Evolutionary conservation across 2,888 invertebrate species (phyloP).

Genomic region (Cyclophora punctaria): DNA sequence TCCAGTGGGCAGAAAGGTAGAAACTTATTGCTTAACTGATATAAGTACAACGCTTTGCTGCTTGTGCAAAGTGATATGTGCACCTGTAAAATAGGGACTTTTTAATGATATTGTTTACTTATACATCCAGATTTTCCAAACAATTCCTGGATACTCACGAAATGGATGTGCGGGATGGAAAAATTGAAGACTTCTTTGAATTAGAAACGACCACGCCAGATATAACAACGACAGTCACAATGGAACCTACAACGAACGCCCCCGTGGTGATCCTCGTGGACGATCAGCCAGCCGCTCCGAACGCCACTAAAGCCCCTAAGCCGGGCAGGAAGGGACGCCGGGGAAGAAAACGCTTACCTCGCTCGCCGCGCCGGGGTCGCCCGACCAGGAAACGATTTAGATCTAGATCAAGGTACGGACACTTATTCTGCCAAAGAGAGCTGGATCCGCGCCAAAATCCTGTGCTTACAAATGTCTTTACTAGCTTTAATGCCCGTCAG

Average conservation of each 20-base stretch:
- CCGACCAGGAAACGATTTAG: constrained; percentile 69
- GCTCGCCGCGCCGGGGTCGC: constrained; percentile 60
- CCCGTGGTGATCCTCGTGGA: constrained; percentile 65
- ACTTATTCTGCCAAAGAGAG: constrained; percentile 9
- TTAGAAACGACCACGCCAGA: constrained; percentile 51
- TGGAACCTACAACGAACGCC: constrained; percentile 45
- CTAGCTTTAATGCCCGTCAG: constrained; percentile 16
- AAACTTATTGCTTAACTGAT: too few species aligned
- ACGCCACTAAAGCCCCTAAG: constrained; percentile 44
- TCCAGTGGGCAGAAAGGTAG: constrained; percentile 79
- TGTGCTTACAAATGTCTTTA: constrained; percentile 1
- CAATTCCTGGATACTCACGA: constrained; percentile 81
- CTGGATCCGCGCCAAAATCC: constrained; percentile 11
- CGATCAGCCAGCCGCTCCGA: constrained; percentile 59
- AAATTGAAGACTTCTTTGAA: constrained; percentile 50
- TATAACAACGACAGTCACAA: constrained; percentile 36
- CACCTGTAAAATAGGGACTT: not conserved
- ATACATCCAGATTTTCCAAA: constrained; percentile 75
- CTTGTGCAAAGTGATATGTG: too few species aligned
- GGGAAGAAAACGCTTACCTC: constrained; percentile 52
- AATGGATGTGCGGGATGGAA: constrained; percentile 65
- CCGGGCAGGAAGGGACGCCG: constrained; percentile 49
- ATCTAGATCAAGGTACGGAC: constrained; percentile 46
- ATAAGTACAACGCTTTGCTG: too few species aligned
- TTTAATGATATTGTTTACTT: not conserved